Evolutionary conservation across 2,113 vertebrate genomes (phyloP).

Genomic region (Macroglossus sobrinus): DNA sequence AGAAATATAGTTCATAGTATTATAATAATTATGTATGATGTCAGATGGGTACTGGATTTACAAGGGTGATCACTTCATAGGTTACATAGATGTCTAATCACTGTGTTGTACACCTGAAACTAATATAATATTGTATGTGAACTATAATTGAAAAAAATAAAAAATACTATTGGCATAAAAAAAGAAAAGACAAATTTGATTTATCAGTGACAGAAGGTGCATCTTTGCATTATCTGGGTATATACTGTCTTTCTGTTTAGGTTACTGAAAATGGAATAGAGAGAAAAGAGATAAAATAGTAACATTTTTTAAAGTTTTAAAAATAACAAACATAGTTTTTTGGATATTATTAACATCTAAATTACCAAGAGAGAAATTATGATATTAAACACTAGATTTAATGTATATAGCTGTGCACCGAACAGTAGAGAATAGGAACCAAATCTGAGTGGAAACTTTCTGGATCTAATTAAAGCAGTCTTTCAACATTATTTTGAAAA

Average conservation of each 20-base stretch:
- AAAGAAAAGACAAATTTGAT: background rate
- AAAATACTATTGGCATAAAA: too few species aligned
- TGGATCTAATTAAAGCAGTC: background rate
- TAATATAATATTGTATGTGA: too few species aligned
- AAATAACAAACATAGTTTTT: background rate
- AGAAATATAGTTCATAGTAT: too few species aligned
- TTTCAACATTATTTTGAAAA: background rate
- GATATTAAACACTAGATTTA: background rate
- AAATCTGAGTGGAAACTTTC: background rate
- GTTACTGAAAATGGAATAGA: background rate
- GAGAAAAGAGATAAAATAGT: background rate
- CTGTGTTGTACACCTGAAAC: too few species aligned
- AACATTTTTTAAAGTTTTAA: background rate
- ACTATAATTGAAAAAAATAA: too few species aligned
- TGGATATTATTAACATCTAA: background rate
- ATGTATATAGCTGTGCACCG: background rate
- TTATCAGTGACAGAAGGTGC: background rate
- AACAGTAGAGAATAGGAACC: background rate
- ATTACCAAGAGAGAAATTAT: background rate
- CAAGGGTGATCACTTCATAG: too few species aligned
- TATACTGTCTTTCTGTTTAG: background rate
- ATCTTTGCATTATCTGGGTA: background rate
- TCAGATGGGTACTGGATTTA: too few species aligned
- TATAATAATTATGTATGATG: too few species aligned
- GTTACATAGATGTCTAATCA: too few species aligned